These are phyloP conservation scores for Stercorarius parasiticus DNA, from an alignment of 2,113 vertebrate species.

Conservation along the genomic window DNA sequence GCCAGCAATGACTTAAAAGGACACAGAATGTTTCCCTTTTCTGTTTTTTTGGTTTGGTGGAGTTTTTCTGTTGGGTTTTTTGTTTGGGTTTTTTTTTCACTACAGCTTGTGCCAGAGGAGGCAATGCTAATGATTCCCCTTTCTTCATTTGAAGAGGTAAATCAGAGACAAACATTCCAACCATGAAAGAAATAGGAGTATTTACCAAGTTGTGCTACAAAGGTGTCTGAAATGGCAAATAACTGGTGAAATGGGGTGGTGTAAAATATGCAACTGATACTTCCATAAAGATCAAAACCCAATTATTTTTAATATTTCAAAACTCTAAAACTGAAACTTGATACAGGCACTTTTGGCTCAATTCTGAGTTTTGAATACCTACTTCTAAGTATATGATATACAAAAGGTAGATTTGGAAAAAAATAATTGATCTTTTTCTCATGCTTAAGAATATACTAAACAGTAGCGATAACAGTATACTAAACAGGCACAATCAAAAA, in stretches of 20 bases:
- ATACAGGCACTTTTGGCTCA: not conserved
- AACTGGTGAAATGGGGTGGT: not conserved
- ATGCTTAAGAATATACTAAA: not conserved
- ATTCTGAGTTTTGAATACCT: not conserved
- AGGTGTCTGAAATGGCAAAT: not conserved
- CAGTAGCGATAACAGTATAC: not conserved
- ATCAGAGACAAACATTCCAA: not conserved
- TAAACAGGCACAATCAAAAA: not conserved
- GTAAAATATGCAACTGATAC: not conserved
- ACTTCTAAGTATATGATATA: not conserved
- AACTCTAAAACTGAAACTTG: not conserved
- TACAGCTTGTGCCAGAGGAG: not conserved
- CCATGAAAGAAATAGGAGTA: not conserved
- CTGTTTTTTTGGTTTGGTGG: not conserved
- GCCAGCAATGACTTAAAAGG: not conserved
- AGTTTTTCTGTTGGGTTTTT: too few species aligned
- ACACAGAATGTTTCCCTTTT: not conserved
- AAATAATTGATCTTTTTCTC: not conserved
- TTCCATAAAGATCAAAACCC: not conserved
- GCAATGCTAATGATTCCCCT: not conserved
- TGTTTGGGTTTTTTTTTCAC: not conserved
- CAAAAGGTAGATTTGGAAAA: not conserved
- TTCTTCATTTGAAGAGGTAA: not conserved
- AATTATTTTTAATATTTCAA: not conserved
- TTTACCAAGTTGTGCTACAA: not conserved